These are phyloP conservation scores for Sardina pilchardus DNA, from an alignment of 2,113 vertebrate species.

Conservation along the genomic window DNA sequence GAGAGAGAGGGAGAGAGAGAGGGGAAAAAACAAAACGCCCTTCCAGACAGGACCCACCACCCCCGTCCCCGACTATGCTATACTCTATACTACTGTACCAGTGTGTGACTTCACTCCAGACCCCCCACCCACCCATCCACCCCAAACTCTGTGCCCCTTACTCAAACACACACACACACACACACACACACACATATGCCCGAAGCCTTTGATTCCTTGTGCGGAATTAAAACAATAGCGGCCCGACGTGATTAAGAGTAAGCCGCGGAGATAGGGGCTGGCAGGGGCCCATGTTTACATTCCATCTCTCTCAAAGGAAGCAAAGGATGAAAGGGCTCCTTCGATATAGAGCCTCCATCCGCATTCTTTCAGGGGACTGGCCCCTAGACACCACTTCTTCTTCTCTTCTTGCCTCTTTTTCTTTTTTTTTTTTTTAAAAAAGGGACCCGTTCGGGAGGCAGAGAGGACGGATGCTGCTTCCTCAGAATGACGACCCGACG, in stretches of 20 bases:
- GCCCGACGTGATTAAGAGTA: slow-evolving; percentile 40
- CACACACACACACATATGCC: not conserved
- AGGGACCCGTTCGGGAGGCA: slow-evolving; percentile 54
- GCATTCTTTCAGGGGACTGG: slow-evolving; percentile 76
- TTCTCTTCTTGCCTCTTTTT: not conserved
- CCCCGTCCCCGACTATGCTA: not conserved
- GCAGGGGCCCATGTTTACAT: slow-evolving; percentile 88
- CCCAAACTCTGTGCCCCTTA: not conserved
- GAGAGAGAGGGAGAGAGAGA: not conserved
- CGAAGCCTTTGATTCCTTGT: not conserved
- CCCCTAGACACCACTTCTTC: slow-evolving; percentile 50
- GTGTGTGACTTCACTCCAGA: not conserved
- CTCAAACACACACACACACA: not conserved
- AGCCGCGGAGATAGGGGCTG: slow-evolving; percentile 67
- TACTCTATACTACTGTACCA: slow-evolving; percentile 9
- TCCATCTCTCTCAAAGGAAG: slow-evolving; percentile 86
- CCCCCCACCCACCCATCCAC: not conserved
- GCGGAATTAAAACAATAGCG: not conserved
- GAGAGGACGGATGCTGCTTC: slow-evolving; percentile 31
- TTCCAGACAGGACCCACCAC: not conserved
- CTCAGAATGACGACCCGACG: slow-evolving; percentile 23
- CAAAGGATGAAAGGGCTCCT: slow-evolving; percentile 83
- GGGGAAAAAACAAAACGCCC: not conserved
- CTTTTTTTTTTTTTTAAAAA: slow-evolving; percentile 69
- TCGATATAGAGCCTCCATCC: slow-evolving; percentile 69